Base-by-base conservation (phyloP, 2,797 vertebrate genomes). In the Falco cherrug region DNA sequence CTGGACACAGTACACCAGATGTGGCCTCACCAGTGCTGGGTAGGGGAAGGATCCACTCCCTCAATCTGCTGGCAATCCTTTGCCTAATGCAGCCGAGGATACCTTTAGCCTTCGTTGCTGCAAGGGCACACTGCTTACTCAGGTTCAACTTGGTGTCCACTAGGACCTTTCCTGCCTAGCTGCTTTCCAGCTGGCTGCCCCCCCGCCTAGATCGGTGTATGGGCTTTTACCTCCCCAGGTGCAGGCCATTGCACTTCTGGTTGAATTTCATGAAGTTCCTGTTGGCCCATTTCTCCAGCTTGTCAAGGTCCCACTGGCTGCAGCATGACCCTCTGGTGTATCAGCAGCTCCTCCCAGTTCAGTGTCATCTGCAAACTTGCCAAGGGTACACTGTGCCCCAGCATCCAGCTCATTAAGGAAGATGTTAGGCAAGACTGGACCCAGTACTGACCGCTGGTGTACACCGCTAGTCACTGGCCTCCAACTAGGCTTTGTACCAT, bases 11-110 rank as follows among this genome's bases (percentile, higher is more conserved):
- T 18, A 45, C 43, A 45, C 43, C 43, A 45, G 43, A 18, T 19
- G 17, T 45, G 43, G 43, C 43, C 41, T 76, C 56, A 48, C 12
- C 31, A 63, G 26, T 21, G 48, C 28, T 50, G 43, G 63, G 35
- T 0, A 35, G 80, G 68, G 31, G 14, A 47, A 65, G 37, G 33
- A 39, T 12, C 20, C 8, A 28, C 8, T 74, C 29, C 17, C 25
- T 43, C 0, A 0, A 4, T 6, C 53, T 79, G 31, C 29, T 47
- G 61, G 31, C 37, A 67, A 6, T 20, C 7, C 9, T 74, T 25
- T 74, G 10, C 20, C 35, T 31, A 41, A 0, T 7, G 31, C 26
- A 48, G 35, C 21, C 0, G 0, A 82, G 51, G 6, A 16, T 28
- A 41, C 13, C 8, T 21, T 79, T 63, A 67, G 37, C 57, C 3